Base-by-base conservation (phyloP, 2,797 vertebrate species). In the Mus caroli region DNA sequence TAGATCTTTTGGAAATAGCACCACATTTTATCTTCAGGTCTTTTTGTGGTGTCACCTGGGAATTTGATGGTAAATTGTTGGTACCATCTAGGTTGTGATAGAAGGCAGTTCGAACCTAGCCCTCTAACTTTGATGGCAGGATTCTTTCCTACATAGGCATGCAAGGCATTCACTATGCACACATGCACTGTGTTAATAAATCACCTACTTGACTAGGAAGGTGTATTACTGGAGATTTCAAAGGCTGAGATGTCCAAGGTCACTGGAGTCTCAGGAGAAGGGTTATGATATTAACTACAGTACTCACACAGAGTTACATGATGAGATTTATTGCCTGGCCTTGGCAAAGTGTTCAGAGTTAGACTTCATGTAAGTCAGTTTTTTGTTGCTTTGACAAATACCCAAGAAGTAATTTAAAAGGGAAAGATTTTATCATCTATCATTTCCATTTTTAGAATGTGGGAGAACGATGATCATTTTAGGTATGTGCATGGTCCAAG, bases 311-410 rank as follows among this genome's bases (percentile, higher is more conserved):
- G 34, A 95, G 86, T 94, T 87, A 40, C 12, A 43, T 22, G 46
- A 64, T 50, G 56, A 79, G 40, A 87, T 73, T 94, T 84, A 71
- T 67, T 76, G 0, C 8, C 9, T 1, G 8, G 20, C 79, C 26
- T 82, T 85, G 50, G 40, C n/a, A 85, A 77, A 95, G 77, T 78
- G 15, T 79, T 88, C 22, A 24, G n/a, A n/a, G 78, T 31, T n/a
- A 43, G 46, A 76, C 43, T 94, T 54, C 50, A 31, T n/a, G 89
- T 71, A 5, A 71, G 6, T 56, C 64, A 69, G n/a, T 43, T 22
- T 54, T 67, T 90, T 90, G 50, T 80, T 91, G n/a, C n/a, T 40
- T 64, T 80, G 88, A 71, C 26, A 56, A 69, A 80, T 43, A 69
- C 26, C 17, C 22, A 71, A 82, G 37, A 82, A 71, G 40, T 67